Conservation (phyloP, 2,113 vertebrate species). For the Grammomys surdaster region DNA sequence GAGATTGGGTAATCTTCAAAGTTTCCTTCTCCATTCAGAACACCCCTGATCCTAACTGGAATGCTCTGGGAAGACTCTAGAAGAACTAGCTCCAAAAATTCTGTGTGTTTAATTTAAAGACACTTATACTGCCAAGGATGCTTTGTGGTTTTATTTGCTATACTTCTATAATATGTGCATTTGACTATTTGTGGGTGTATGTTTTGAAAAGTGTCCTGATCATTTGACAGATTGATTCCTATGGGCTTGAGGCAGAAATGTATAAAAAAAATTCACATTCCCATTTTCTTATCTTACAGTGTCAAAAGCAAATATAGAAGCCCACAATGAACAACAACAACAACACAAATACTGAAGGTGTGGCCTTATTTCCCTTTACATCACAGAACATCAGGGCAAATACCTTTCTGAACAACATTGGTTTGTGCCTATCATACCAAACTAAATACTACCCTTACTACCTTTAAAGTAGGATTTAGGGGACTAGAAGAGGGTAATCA, state of each 20-base stretch:
- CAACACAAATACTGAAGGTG: slow-evolving; percentile 24
- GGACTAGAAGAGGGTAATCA: not conserved
- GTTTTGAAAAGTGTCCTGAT: not conserved
- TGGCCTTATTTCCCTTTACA: slow-evolving; percentile 23
- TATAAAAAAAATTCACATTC: slow-evolving; percentile 47
- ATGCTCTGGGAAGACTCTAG: not conserved
- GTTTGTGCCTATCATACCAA: not conserved
- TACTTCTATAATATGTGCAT: slow-evolving; percentile 15
- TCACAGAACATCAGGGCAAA: not conserved
- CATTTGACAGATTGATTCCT: slow-evolving; percentile 32
- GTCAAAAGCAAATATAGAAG: slow-evolving; percentile 37
- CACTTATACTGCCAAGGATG: not conserved
- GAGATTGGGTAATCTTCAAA: not conserved
- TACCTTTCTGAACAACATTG: slow-evolving; percentile 48
- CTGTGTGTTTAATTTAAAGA: not conserved
- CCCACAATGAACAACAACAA: not conserved
- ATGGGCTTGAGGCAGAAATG: not conserved
- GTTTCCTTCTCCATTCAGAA: slow-evolving; percentile 32
- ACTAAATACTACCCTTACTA: not conserved
- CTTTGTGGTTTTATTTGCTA: slow-evolving; percentile 20
- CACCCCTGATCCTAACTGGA: not conserved
- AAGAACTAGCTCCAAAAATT: not conserved
- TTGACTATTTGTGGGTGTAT: not conserved
- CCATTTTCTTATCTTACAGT: slow-evolving; percentile 8
- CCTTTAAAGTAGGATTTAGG: slow-evolving; percentile 17